Percentiles rank a stretch among this genome's conserved stretches.
Evolutionary conservation across 2,113 vertebrate genomes (phyloP).

Genomic region (Chaenocephalus aceratus): DNA sequence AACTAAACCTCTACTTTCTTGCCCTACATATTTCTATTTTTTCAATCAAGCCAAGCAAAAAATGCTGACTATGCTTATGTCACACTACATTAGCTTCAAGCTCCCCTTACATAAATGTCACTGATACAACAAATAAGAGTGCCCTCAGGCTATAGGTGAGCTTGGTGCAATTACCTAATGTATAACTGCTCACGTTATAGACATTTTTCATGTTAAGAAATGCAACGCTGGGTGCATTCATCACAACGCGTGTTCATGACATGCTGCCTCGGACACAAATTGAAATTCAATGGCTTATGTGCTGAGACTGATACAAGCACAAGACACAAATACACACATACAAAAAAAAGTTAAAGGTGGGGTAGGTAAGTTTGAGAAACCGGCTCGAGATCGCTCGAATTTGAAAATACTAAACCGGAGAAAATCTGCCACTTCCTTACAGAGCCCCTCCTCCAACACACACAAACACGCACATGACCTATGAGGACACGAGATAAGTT

Average conservation of each 20-base stretch:
- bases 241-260: conserved; percentile 17
- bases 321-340: too few relatives aligned
- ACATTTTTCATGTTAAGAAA: conserved; percentile 35
- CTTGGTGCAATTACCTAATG: conserved; percentile 54
- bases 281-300: conserved; percentile 24
- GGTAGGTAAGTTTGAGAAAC: too few relatives aligned
- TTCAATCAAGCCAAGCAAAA: conserved; percentile 45
- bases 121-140: conserved; percentile 55
- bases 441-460: too few relatives aligned
- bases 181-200: conserved; percentile 27
- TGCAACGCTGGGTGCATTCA: background rate
- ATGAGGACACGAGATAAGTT: too few relatives aligned
- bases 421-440: too few relatives aligned
- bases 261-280: conserved; percentile 16
- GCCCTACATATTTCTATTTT: conserved; percentile 25
- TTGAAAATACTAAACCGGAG: too few relatives aligned
- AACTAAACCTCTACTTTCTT: conserved; percentile 15
- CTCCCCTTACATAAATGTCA: conserved; percentile 67
- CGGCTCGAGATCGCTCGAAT: too few relatives aligned
- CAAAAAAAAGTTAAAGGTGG: too few relatives aligned
- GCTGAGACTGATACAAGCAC: background rate
- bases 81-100: conserved; percentile 60
- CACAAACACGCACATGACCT: too few relatives aligned
- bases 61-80: conserved; percentile 50
- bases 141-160: conserved; percentile 59